Evolutionary conservation across 2,888 invertebrate species (phyloP).

Genomic region (Leucophora obtusa): DNA sequence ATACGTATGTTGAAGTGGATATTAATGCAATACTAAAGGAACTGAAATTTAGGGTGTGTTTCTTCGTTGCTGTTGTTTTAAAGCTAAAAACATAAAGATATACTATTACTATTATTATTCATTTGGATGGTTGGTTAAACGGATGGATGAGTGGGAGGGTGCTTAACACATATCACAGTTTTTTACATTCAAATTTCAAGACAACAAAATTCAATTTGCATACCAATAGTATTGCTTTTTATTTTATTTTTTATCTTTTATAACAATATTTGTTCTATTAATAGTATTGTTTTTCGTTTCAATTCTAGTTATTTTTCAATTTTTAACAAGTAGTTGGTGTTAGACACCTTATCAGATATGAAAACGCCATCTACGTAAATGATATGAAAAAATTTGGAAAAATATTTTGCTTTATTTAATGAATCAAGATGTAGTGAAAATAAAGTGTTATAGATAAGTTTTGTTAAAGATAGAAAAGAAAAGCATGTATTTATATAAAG

Average conservation of each 20-base stretch:
- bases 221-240: conserved; percentile 57
- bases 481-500: conserved; percentile 21
- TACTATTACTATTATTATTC: neutral
- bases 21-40: neutral
- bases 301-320: conserved; percentile 1
- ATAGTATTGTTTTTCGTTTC: conserved; percentile 28
- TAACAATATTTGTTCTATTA: conserved; percentile 35
- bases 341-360: conserved; percentile 73
- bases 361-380: conserved; percentile 73
- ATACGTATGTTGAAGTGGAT: neutral
- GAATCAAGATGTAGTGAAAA: conserved; percentile 33
- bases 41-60: neutral
- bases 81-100: neutral
- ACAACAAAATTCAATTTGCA: conserved; percentile 51
- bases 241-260: conserved; percentile 41
- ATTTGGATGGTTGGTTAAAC: neutral
- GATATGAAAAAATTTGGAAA: conserved; percentile 68
- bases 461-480: neutral
- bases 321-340: conserved; percentile 73
- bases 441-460: conserved; percentile 2
- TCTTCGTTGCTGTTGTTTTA: neutral
- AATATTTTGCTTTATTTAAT: conserved; percentile 46
- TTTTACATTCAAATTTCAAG: conserved; percentile 34
- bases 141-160: neutral
- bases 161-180: conserved; percentile 9